Conservation (phyloP, 2,113 vertebrate genomes). For the Pelodiscus sinensis region DNA sequence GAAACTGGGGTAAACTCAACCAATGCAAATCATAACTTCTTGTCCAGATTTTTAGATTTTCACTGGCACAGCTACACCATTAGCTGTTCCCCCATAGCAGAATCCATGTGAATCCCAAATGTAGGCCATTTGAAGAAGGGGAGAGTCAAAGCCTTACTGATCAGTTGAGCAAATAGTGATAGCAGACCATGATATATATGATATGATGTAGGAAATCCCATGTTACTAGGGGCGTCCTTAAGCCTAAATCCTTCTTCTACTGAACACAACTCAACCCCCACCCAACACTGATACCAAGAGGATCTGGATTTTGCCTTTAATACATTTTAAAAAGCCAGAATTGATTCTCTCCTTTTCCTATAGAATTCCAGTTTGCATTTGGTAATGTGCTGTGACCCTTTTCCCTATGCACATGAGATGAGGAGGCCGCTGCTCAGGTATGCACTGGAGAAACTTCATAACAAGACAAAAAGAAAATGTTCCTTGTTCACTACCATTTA, state of each 20-base stretch:
- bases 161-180: accelerated
- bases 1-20: not conserved
- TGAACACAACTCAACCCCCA: not conserved
- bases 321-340: accelerated
- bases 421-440: not conserved
- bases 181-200: not conserved
- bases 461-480: not conserved
- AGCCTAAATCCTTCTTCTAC: not conserved
- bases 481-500: not conserved
- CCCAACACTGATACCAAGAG: not conserved
- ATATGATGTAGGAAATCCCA: not conserved
- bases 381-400: not conserved
- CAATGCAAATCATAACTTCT: not conserved
- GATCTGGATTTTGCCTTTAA: not conserved
- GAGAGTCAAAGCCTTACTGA: accelerated
- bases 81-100: not conserved
- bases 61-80: not conserved
- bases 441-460: not conserved
- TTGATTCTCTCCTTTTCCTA: not conserved
- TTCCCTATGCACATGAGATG: not conserved
- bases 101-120: not conserved
- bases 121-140: not conserved
- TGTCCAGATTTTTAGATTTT: accelerated
- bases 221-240: accelerated
- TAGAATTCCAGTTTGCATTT: not conserved